phyloP scores from a whole-genome alignment of 2,113 vertebrate genomes.

The Cranoglanis bouderius region DNA sequence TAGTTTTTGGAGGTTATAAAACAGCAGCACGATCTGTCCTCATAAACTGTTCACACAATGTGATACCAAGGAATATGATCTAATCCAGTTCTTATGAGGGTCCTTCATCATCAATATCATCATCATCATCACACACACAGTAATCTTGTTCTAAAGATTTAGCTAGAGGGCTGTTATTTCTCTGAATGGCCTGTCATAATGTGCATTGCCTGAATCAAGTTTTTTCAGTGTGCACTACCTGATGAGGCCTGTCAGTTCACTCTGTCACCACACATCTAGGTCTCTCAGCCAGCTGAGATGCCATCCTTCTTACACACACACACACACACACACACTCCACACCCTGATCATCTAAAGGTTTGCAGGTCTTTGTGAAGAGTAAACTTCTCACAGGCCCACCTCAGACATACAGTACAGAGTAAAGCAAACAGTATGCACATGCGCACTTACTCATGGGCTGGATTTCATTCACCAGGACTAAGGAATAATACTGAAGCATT shows the following conservation, averaged over 20 bases:
- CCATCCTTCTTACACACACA: constrained; percentile 6
- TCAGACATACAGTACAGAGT: constrained; percentile 35
- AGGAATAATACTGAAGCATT: constrained; percentile 16
- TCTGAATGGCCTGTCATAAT: not conserved
- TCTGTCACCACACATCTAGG: constrained; percentile 50
- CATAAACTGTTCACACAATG: not conserved
- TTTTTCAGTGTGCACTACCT: constrained; percentile 33
- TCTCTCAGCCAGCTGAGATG: constrained; percentile 51
- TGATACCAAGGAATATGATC: not conserved
- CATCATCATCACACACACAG: not conserved
- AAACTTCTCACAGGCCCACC: constrained; percentile 39
- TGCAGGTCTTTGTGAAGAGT: constrained; percentile 48
- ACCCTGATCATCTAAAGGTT: constrained; percentile 35
- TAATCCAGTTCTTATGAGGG: constrained; percentile 11
- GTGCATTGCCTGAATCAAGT: constrained; percentile 20
- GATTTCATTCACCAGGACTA: constrained; percentile 10
- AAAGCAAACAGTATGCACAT: not conserved
- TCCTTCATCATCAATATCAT: constrained; percentile 8
- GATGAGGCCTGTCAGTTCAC: constrained; percentile 63
- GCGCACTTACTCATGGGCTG: not conserved
- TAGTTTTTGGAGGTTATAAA: not conserved
- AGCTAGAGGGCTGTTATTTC: not conserved
- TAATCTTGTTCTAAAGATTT: constrained; percentile 28
- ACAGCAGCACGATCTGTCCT: not conserved
- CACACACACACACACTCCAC: not conserved